Percentiles rank a stretch among this genome's conserved stretches.
These are phyloP conservation scores for Drosophila chauvacae DNA, from an alignment of 1,140 invertebrate species.

Conservation along the genomic window DNA sequence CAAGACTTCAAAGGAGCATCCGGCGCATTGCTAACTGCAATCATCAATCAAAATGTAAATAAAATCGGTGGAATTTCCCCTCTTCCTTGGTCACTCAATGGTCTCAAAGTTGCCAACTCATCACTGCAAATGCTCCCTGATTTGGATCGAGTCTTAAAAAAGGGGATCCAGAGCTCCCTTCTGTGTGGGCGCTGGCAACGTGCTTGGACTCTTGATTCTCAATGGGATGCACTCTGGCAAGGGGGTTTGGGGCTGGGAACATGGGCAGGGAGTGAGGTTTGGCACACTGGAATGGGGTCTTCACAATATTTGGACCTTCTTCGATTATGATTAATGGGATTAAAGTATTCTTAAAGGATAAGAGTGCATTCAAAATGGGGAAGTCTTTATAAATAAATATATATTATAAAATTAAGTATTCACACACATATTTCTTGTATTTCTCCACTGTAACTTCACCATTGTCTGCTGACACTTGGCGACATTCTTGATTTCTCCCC, in stretches of 20 bases:
- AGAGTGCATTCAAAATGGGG: background rate
- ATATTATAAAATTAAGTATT: too few species aligned
- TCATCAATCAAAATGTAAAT: conserved; percentile 66
- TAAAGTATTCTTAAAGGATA: background rate
- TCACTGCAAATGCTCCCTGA: conserved; percentile 26
- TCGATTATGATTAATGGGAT: conserved; percentile 10
- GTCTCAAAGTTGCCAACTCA: conserved; percentile 66
- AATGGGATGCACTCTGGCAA: conserved; percentile 20
- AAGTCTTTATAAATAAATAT: too few species aligned
- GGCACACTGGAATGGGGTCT: conserved; percentile 16
- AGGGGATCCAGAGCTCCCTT: conserved; percentile 4
- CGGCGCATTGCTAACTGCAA: conserved; percentile 60
- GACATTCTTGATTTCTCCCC: conserved; percentile 44
- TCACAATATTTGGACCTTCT: conserved; percentile 7
- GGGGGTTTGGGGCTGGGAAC: background rate
- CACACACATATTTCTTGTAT: background rate
- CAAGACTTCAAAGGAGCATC: conserved; percentile 60
- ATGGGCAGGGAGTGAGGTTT: background rate
- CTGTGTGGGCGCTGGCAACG: conserved; percentile 64
- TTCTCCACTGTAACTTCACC: conserved; percentile 11
- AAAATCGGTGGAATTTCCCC: background rate
- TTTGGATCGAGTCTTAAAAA: background rate
- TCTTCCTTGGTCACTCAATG: conserved; percentile 21
- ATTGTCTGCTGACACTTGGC: conserved; percentile 45
- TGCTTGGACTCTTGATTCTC: conserved; percentile 59